Percentiles rank a stretch among this genome's conserved stretches.
These are phyloP conservation scores for Fundulus diaphanus DNA, from an alignment of 2,797 vertebrate genomes.

Conservation along the genomic window DNA sequence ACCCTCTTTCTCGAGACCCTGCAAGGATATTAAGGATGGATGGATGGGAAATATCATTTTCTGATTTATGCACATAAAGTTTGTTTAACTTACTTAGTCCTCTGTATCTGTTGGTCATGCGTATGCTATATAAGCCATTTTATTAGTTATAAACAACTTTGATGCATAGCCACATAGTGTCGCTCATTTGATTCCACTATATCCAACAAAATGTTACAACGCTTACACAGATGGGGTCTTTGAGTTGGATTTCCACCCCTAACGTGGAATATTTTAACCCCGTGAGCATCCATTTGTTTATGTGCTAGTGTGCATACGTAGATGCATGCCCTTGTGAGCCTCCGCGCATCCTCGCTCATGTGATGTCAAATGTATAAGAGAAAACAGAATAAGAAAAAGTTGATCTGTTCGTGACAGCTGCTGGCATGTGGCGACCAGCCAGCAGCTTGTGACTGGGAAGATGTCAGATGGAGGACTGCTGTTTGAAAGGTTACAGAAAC, in stretches of 20 bases:
- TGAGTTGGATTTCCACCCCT: neutral
- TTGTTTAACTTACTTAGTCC: neutral
- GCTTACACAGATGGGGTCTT: neutral
- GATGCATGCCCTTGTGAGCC: conserved; percentile 6
- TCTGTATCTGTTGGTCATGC: neutral
- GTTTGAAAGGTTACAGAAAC: conserved; percentile 81
- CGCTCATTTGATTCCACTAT: conserved; percentile 2
- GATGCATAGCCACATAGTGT: neutral
- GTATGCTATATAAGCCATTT: neutral
- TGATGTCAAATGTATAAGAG: conserved; percentile 53
- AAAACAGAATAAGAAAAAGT: conserved; percentile 48
- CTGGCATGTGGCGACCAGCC: conserved; percentile 74
- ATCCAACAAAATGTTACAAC: neutral
- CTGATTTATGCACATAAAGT: neutral
- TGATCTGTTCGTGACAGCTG: conserved; percentile 61
- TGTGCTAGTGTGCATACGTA: neutral
- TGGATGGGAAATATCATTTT: no score
- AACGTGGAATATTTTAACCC: neutral
- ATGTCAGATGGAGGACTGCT: conserved; percentile 73
- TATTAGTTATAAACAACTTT: neutral
- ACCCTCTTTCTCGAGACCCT: no score
- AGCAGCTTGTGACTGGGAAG: conserved; percentile 82
- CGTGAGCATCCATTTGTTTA: conserved; percentile 2
- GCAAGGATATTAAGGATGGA: no score
- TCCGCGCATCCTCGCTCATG: conserved; percentile 42